phyloP scores from a whole-genome alignment of 2,888 invertebrate species.

The Dysmachus trigonus region DNA sequence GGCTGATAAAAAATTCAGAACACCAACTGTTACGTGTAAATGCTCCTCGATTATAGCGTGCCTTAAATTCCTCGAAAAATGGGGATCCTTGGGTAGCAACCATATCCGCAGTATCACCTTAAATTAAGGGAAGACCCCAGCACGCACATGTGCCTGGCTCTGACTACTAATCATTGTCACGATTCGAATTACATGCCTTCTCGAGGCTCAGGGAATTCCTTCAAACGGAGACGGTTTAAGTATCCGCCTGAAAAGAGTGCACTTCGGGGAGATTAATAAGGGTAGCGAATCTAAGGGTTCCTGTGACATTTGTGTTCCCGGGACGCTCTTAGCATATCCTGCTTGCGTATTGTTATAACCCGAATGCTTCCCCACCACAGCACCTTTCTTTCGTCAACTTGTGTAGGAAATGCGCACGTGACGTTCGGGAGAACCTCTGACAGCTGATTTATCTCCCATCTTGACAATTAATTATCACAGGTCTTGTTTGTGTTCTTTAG shows the following conservation, averaged over 20 bases:
- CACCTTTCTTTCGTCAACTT: neutral
- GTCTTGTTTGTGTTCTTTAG: conserved; percentile 10
- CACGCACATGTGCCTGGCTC: conserved; percentile 41
- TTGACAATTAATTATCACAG: conserved; percentile 48
- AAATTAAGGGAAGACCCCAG: conserved; percentile 13
- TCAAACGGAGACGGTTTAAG: neutral
- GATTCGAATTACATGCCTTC: conserved; percentile 41
- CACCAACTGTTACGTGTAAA: conserved; percentile 6
- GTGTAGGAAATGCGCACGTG: conserved; percentile 37
- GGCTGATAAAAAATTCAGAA: conserved; percentile 20
- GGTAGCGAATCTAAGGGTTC: neutral
- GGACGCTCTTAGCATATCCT: neutral
- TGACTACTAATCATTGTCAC: conserved; percentile 48
- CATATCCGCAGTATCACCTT: conserved; percentile 17
- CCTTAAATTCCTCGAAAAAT: neutral
- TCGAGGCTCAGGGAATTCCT: conserved; percentile 8
- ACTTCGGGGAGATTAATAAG: conserved; percentile 20
- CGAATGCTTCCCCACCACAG: neutral
- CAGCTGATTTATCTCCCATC: conserved; percentile 49
- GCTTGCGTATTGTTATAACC: neutral
- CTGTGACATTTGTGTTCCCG: neutral
- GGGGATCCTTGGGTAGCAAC: neutral
- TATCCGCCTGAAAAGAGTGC: conserved; percentile 6
- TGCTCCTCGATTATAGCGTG: neutral
- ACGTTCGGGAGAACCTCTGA: conserved; percentile 44